phyloP scores from a whole-genome alignment of 1,140 invertebrate genomes.

The Drosophila varians region DNA sequence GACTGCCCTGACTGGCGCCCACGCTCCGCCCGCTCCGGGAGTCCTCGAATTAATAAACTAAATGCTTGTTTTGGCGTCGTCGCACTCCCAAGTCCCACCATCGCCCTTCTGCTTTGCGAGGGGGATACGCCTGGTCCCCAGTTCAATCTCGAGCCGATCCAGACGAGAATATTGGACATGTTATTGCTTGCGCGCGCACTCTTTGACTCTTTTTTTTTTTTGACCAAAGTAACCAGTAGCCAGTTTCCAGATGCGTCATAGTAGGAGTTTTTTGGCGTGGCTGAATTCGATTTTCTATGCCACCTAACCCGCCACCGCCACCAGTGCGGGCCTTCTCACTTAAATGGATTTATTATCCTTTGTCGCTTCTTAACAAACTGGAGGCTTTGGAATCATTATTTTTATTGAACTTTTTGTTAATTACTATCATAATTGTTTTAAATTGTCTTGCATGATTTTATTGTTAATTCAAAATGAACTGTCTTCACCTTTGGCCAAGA shows the following conservation, averaged over 20 bases:
- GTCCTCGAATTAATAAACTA: slow-evolving; percentile 78
- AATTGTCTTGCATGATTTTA: too few relatives aligned
- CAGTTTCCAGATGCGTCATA: slow-evolving; percentile 66
- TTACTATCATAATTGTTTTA: neutral
- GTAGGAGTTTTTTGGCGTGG: slow-evolving; percentile 54
- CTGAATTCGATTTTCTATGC: slow-evolving; percentile 58
- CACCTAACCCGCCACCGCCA: neutral
- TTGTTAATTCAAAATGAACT: neutral
- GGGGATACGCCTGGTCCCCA: neutral
- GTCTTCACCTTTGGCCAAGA: neutral
- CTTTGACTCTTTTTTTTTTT: slow-evolving; percentile 58
- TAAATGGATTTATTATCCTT: slow-evolving; percentile 1
- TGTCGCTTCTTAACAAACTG: neutral
- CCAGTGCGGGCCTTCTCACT: neutral
- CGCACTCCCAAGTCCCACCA: slow-evolving; percentile 1
- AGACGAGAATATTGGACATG: slow-evolving; percentile 72
- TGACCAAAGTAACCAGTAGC: slow-evolving; percentile 17
- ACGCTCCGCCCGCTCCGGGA: slow-evolving; percentile 7
- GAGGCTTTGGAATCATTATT: neutral
- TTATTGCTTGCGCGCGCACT: slow-evolving; percentile 79
- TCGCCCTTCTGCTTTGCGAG: neutral
- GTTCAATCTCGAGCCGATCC: slow-evolving; percentile 28
- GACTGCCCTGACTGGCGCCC: neutral
- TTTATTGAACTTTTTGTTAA: neutral
- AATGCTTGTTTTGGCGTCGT: slow-evolving; percentile 76